Evolutionary conservation across 2,797 vertebrate genomes (phyloP).

Genomic region (Darevskia mixta): DNA sequence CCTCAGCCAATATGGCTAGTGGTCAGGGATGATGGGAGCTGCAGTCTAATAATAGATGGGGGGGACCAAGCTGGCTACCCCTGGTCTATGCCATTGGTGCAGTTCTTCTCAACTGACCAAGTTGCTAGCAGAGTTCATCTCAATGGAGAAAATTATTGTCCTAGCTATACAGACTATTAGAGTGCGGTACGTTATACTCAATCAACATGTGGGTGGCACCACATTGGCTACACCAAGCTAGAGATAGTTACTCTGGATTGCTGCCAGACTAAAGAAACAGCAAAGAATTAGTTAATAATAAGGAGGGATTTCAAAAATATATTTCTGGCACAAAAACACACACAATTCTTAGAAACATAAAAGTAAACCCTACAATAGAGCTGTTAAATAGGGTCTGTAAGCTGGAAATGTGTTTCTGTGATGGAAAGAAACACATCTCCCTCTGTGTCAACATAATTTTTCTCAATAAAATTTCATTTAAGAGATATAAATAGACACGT

Average conservation of each 20-base stretch:
- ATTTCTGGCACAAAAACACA: slow-evolving; percentile 9
- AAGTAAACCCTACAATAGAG: slow-evolving; percentile 50
- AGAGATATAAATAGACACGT: slow-evolving; percentile 53
- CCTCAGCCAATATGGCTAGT: too few relatives aligned
- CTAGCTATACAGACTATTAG: too few relatives aligned
- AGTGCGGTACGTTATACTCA: too few relatives aligned
- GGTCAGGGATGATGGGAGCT: too few relatives aligned
- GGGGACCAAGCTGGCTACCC: too few relatives aligned
- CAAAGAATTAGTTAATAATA: neutral
- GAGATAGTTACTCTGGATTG: neutral
- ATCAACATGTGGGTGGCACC: too few relatives aligned
- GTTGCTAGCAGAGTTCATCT: too few relatives aligned
- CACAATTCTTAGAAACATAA: neutral
- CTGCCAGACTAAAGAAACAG: neutral
- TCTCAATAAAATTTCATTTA: slow-evolving; percentile 58
- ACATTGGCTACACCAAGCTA: neutral
- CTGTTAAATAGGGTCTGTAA: slow-evolving; percentile 53
- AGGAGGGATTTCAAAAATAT: neutral
- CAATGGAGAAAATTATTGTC: too few relatives aligned
- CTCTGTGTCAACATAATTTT: slow-evolving; percentile 51
- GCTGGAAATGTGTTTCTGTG: slow-evolving; percentile 39
- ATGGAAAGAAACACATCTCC: slow-evolving; percentile 57
- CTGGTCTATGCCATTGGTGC: too few relatives aligned
- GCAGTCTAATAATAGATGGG: too few relatives aligned
- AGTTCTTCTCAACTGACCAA: too few relatives aligned